Evolutionary conservation across 2,113 vertebrate genomes (phyloP), one percentile per base, ranked within the genome.

Genomic region (Mugil cephalus): DNA sequence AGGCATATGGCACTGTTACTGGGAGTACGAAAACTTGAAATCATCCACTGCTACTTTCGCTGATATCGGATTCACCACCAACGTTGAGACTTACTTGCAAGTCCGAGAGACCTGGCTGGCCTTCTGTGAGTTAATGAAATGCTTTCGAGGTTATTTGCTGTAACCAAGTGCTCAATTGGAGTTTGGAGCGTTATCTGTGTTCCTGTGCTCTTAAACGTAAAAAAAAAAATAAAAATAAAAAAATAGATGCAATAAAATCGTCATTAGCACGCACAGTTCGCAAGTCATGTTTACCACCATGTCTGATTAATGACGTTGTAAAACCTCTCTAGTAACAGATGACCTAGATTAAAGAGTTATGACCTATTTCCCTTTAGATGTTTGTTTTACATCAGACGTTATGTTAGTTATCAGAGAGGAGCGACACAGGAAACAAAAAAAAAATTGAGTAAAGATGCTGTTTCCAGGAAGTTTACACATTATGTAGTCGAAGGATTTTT

Each of bases 41-140:
- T 45, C 79, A 24, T 1, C 8, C 0, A 87, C 83, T 0, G 80
- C 92, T 30, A 80, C 92, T 73, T 94, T 95, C 60, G 34, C 12
- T 7, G 35, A 92, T 10, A 18, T 96, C 4, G 96, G 96, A 19
- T 90, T 98, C 86, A 96, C 94, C 74, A 94, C 91, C 35, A 87
- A 97, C 75, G 59, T 96, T n/a, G 50, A 88, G 0, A 89, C 90
- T 76, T 98, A 97, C 67, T 70, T 93, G 62, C 89, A 90, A 5
- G 94, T 96, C 35, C 92, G 95, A 65, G 96, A 97, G 89, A 97
- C 96, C 6, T 98, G 96, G 96, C 90, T 98, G 76, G 96, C 92
- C 0, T 95, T 95, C 79, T 55, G 96, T 98, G 87, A 95, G 96
- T 10, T 4, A 52, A 42, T 19, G 10, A 35, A 17, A 10, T 42